phyloP scores from a whole-genome alignment of 53 echinoderm and acorn worm genomes.

The Temnopleurus reevesii region DNA sequence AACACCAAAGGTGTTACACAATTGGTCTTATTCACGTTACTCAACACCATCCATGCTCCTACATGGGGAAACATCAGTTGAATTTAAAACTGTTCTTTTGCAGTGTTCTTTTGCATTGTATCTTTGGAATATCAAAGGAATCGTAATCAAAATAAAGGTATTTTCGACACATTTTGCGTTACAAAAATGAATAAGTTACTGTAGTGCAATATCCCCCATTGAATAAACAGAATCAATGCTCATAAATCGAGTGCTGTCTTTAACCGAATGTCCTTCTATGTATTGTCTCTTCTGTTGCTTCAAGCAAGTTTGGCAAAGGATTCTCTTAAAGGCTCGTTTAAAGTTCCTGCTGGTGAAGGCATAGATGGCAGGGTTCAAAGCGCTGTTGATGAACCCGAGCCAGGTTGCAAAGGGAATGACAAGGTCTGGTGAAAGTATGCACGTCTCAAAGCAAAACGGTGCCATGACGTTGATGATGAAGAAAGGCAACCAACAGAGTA shows the following conservation, averaged over 20 bases:
- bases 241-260: slow-evolving; percentile 56
- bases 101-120: neutral
- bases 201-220: slow-evolving; percentile 56
- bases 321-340: slow-evolving; percentile 76
- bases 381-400: slow-evolving; percentile 81
- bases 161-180: neutral
- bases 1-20: no score
- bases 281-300: slow-evolving; percentile 5
- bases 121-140: slow-evolving; percentile 17
- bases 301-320: slow-evolving; percentile 63
- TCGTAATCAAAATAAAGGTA: neutral
- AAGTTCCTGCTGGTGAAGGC: slow-evolving; percentile 81
- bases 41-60: neutral
- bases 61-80: no score
- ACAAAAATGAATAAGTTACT: neutral
- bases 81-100: neutral
- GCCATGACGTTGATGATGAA: slow-evolving; percentile 80
- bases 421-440: slow-evolving; percentile 68
- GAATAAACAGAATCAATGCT: slow-evolving; percentile 53
- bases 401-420: slow-evolving; percentile 70
- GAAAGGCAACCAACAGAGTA: slow-evolving; percentile 89
- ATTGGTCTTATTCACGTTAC: no score
- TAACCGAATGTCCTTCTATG: slow-evolving; percentile 49
- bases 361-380: slow-evolving; percentile 80
- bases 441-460: slow-evolving; percentile 68